phyloP scores from a whole-genome alignment of 2,113 vertebrate species.

The Lepisosteus osseus region DNA sequence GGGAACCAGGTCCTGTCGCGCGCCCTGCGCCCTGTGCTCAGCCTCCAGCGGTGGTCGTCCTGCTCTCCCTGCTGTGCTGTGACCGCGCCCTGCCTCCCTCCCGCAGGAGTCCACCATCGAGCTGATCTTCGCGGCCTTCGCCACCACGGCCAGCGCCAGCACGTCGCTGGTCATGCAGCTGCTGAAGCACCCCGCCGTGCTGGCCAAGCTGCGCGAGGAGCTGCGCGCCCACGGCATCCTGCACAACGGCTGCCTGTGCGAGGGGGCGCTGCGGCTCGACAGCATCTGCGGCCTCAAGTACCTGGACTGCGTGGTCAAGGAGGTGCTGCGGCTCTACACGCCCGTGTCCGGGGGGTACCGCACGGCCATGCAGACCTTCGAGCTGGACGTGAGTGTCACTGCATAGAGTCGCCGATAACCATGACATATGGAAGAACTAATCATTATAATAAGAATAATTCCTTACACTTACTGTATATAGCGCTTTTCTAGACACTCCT shows the following conservation, averaged over 20 bases:
- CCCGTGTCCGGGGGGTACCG: conserved; percentile 92
- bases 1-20: too few species aligned
- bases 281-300: conserved; percentile 81
- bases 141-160: conserved; percentile 92
- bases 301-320: conserved; percentile 97
- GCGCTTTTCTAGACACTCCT: too few species aligned
- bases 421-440: too few species aligned
- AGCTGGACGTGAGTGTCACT: conserved; percentile 83
- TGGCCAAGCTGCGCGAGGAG: conserved; percentile 91
- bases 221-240: conserved; percentile 80
- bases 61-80: not conserved
- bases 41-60: too few species aligned
- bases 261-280: conserved; percentile 80
- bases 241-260: conserved; percentile 84
- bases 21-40: too few species aligned
- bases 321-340: conserved; percentile 90
- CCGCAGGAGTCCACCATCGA: conserved; percentile 90
- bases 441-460: too few species aligned
- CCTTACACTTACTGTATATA: too few species aligned
- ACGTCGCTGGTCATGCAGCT: conserved; percentile 96
- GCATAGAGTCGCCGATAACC: conserved; percentile 18
- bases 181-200: conserved; percentile 81
- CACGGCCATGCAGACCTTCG: conserved; percentile 92
- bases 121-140: conserved; percentile 92
- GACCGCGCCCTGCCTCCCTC: not conserved